Conservation (phyloP, 2,113 vertebrate genomes). For the Brachypodius melanocephalos region DNA sequence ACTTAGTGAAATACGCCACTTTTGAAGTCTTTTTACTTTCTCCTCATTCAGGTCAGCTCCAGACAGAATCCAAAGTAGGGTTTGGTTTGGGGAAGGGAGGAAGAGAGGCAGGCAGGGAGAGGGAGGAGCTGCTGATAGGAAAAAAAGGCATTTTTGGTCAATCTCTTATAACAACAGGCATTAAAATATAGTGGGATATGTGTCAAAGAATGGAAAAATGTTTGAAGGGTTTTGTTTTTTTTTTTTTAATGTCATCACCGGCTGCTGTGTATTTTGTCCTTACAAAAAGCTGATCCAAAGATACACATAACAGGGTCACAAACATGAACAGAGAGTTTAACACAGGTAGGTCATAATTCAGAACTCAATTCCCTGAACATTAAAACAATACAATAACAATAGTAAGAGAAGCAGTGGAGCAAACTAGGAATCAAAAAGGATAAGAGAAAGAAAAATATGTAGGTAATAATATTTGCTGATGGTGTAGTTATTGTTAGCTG, state of each 20-base stretch:
- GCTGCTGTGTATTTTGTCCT: neutral
- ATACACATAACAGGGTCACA: rapidly evolving
- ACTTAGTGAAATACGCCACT: neutral
- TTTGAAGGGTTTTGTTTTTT: neutral
- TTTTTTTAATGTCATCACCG: neutral
- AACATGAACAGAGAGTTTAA: neutral
- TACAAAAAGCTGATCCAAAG: neutral
- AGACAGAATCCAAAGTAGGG: neutral
- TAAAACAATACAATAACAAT: neutral
- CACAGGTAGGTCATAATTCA: neutral
- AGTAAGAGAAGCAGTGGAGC: neutral
- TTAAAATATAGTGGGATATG: neutral
- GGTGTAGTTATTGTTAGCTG: neutral
- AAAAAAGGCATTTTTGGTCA: neutral
- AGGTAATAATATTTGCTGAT: neutral
- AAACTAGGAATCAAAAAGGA: neutral
- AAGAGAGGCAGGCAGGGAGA: neutral
- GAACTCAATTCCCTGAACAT: neutral
- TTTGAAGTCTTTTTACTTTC: neutral
- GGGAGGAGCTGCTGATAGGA: neutral
- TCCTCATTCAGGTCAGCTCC: neutral
- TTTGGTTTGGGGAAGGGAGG: neutral
- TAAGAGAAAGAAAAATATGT: neutral
- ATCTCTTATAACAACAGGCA: neutral
- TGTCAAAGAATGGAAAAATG: neutral